Evolutionary conservation across 2,888 invertebrate species (phyloP).

Genomic region (Scaptomyza caliginosa): DNA sequence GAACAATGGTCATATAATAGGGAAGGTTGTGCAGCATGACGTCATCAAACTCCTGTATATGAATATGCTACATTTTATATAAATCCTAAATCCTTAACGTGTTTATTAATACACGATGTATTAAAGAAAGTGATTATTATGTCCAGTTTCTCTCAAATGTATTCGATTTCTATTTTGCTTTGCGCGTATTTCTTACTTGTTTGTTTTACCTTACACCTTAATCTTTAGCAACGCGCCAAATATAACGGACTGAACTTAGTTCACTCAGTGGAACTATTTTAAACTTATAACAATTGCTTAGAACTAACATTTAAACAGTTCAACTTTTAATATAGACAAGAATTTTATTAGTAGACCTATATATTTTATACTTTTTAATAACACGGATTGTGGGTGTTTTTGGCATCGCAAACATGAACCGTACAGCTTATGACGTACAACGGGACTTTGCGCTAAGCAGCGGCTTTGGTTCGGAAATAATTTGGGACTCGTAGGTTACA

Average conservation of each 20-base stretch:
- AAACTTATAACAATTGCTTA: background rate
- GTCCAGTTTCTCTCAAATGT: too few relatives aligned
- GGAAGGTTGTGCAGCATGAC: background rate
- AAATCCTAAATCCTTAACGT: background rate
- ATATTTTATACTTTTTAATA: background rate
- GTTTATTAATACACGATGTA: too few relatives aligned
- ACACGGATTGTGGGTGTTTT: too few relatives aligned
- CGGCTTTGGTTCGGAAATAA: slow-evolving; percentile 67
- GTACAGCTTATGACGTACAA: slow-evolving; percentile 71
- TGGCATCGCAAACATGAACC: slow-evolving; percentile 31
- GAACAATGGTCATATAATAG: background rate
- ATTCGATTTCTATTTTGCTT: too few relatives aligned
- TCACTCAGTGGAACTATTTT: background rate
- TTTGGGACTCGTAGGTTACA: slow-evolving; percentile 77
- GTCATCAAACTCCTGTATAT: background rate
- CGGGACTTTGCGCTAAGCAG: slow-evolving; percentile 72
- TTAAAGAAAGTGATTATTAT: too few relatives aligned
- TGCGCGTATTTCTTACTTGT: background rate
- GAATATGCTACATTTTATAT: background rate
- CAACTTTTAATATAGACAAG: background rate
- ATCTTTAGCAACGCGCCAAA: background rate
- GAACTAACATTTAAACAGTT: background rate
- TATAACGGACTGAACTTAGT: background rate
- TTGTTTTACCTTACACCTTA: background rate
- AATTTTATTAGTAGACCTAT: background rate